Conservation (phyloP, 2,113 vertebrate genomes). For the Clarias batrachus region DNA sequence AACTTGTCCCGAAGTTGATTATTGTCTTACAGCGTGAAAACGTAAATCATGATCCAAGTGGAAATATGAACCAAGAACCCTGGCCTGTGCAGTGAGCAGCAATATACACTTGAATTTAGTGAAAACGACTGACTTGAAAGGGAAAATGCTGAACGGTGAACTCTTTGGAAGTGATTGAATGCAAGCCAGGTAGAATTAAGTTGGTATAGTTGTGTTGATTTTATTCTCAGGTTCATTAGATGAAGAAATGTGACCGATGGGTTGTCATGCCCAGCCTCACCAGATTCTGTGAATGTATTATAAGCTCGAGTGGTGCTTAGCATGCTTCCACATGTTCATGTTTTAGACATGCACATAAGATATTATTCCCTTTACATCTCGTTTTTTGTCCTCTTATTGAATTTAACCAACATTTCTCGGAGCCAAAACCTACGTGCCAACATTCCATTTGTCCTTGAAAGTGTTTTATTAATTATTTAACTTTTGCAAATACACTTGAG, state of each 20-base stretch:
- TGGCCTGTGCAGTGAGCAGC: background rate
- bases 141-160: background rate
- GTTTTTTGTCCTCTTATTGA: background rate
- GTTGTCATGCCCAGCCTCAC: background rate
- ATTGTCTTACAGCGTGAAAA: background rate
- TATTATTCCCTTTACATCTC: background rate
- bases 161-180: background rate
- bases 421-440: background rate
- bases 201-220: background rate
- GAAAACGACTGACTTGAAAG: background rate
- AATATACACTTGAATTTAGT: background rate
- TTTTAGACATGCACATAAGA: background rate
- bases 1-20: background rate
- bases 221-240: background rate
- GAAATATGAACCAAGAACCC: background rate
- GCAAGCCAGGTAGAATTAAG: background rate
- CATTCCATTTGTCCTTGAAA: conserved; percentile 1
- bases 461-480: background rate
- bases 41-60: background rate
- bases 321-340: background rate
- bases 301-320: background rate
- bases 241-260: background rate
- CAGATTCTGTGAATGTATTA: conserved; percentile 7
- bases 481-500: background rate
- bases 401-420: background rate